phyloP scores from a whole-genome alignment of 2,888 invertebrate species.

The Siphlonurus alternatus region DNA sequence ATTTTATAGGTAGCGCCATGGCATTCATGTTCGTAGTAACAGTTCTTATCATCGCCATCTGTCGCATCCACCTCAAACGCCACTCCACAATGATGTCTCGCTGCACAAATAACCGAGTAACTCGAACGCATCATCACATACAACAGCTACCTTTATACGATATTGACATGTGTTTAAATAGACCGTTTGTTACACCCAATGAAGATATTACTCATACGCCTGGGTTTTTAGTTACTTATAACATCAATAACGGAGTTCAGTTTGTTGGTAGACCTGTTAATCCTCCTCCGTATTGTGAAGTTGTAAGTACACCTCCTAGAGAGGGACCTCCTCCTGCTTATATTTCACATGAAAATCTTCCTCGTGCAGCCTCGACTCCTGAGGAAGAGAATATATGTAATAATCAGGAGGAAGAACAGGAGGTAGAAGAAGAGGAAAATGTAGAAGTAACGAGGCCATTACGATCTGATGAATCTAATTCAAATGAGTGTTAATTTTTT shows the following conservation, averaged over 20 bases:
- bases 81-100: slow-evolving; percentile 18
- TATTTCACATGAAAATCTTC: slow-evolving; percentile 20
- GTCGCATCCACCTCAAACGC: slow-evolving; percentile 27
- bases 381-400: no score
- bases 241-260: slow-evolving; percentile 28
- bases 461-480: not conserved
- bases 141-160: slow-evolving; percentile 19
- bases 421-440: not conserved
- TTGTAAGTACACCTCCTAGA: slow-evolving; percentile 22
- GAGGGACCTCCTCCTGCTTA: slow-evolving; percentile 34
- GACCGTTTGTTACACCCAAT: slow-evolving; percentile 14
- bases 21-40: slow-evolving; percentile 29
- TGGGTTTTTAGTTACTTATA: slow-evolving; percentile 26
- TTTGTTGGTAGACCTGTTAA: slow-evolving; percentile 25
- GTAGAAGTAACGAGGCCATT: not conserved
- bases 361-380: not conserved
- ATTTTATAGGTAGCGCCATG: slow-evolving; percentile 25
- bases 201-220: slow-evolving; percentile 11
- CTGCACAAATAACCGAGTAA: slow-evolving; percentile 13
- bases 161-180: slow-evolving; percentile 21
- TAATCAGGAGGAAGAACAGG: not conserved
- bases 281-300: slow-evolving; percentile 28
- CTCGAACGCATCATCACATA: not conserved
- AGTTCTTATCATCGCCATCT: slow-evolving; percentile 27
- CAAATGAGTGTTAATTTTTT: no score